Conservation (phyloP, 2,113 vertebrate species). For the Takifugu bimaculatus region DNA sequence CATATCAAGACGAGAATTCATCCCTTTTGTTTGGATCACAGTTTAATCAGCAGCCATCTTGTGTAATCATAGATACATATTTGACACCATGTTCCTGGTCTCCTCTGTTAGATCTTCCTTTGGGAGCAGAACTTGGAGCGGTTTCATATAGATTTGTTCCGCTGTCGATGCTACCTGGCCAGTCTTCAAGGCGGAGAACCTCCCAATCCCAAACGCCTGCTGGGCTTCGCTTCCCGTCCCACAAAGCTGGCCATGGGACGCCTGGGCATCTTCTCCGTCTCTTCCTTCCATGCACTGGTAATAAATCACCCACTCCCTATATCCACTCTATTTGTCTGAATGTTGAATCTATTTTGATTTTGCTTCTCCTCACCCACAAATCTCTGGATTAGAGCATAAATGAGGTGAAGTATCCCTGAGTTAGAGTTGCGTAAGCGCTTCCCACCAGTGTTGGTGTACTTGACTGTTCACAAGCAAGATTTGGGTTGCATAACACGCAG, state of each 20-base stretch:
- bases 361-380: neutral
- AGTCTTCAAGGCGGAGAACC: constrained; percentile 93
- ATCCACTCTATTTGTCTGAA: neutral
- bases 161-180: constrained; percentile 91
- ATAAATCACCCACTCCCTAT: constrained; percentile 3
- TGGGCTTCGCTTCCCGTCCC: constrained; percentile 89
- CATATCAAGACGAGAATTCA: constrained; percentile 22
- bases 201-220: constrained; percentile 91
- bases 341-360: constrained; percentile 7
- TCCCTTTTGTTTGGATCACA: neutral
- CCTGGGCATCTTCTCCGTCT: constrained; percentile 92
- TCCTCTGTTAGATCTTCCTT: constrained; percentile 81
- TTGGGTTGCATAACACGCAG: too few species aligned
- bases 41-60: constrained; percentile 15
- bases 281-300: constrained; percentile 94
- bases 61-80: constrained; percentile 16
- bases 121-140: constrained; percentile 97
- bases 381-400: too few species aligned
- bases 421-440: too few species aligned
- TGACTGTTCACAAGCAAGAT: too few species aligned
- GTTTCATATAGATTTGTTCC: constrained; percentile 94
- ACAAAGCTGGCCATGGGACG: constrained; percentile 95
- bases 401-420: too few species aligned
- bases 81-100: constrained; percentile 2
- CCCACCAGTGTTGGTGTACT: too few species aligned